phyloP scores from a whole-genome alignment of 2,888 invertebrate genomes.

The Sarcophaga rosellei region DNA sequence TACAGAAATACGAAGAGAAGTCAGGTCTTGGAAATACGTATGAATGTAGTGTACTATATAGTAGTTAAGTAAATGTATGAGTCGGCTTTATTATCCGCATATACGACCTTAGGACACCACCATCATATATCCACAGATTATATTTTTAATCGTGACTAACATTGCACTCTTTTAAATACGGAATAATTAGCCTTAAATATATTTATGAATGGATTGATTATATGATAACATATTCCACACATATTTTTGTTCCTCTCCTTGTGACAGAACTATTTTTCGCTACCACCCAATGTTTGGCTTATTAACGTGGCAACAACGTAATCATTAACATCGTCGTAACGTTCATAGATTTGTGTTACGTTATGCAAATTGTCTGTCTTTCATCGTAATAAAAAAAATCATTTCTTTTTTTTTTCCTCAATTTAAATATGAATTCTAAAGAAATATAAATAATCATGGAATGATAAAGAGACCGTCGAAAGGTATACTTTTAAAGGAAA shows the following conservation, averaged over 20 bases:
- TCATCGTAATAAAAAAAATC: no score
- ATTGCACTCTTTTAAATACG: neutral
- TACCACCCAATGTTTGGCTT: neutral
- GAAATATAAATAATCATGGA: neutral
- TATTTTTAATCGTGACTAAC: neutral
- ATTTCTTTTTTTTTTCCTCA: no score
- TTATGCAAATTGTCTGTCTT: neutral
- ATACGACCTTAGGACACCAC: no score
- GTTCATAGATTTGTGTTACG: neutral
- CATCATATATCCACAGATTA: neutral
- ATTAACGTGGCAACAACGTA: neutral
- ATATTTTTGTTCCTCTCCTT: neutral
- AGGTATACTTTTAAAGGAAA: neutral
- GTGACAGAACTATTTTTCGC: neutral
- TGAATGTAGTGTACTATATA: no score
- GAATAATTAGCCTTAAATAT: neutral
- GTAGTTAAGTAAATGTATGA: no score
- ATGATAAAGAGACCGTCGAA: neutral
- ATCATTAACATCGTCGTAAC: neutral
- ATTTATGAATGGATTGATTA: neutral
- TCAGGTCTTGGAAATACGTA: no score
- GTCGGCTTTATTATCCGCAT: no score
- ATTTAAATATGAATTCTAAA: no score
- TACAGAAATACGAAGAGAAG: no score
- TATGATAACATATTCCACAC: neutral